These are phyloP conservation scores for Denticeps clupeoides DNA, from an alignment of 2,797 vertebrate species.

Conservation along the genomic window DNA sequence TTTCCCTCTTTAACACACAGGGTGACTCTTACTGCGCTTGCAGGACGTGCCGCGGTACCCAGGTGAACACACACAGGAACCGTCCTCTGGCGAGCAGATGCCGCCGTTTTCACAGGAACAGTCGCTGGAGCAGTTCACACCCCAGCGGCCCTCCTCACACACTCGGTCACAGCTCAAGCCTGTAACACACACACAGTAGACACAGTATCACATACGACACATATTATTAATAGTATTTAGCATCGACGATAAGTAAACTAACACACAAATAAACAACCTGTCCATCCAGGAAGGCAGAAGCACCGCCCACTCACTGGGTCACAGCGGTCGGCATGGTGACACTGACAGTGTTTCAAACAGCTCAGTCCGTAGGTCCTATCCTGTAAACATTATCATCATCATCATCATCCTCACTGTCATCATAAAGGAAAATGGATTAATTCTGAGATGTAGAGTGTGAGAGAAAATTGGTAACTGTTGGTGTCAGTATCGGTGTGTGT, in stretches of 20 bases:
- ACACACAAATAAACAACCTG: constrained; percentile 56
- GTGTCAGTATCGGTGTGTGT: neutral
- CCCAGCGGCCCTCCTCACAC: constrained; percentile 85
- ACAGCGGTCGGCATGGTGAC: constrained; percentile 83
- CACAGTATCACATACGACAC: neutral
- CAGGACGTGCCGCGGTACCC: constrained; percentile 88
- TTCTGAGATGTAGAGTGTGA: too few relatives aligned
- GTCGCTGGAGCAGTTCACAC: constrained; percentile 90
- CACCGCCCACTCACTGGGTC: constrained; percentile 84
- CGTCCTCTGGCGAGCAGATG: constrained; percentile 89
- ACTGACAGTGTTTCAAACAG: constrained; percentile 84
- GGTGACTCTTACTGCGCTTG: constrained; percentile 80
- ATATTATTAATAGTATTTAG: too few relatives aligned
- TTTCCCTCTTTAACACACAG: neutral
- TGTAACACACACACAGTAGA: constrained; percentile 39
- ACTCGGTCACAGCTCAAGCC: constrained; percentile 89
- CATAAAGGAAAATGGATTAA: too few relatives aligned
- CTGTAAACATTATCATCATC: constrained; percentile 43
- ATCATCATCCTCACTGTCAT: too few relatives aligned
- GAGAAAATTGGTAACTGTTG: too few relatives aligned
- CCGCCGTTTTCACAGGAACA: constrained; percentile 93
- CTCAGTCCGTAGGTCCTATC: constrained; percentile 86
- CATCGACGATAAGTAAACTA: neutral
- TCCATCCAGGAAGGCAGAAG: constrained; percentile 91
- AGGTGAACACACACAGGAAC: constrained; percentile 85